Evolutionary conservation across 2,888 invertebrate genomes (phyloP).

Genomic region (Quadriops clusia): DNA sequence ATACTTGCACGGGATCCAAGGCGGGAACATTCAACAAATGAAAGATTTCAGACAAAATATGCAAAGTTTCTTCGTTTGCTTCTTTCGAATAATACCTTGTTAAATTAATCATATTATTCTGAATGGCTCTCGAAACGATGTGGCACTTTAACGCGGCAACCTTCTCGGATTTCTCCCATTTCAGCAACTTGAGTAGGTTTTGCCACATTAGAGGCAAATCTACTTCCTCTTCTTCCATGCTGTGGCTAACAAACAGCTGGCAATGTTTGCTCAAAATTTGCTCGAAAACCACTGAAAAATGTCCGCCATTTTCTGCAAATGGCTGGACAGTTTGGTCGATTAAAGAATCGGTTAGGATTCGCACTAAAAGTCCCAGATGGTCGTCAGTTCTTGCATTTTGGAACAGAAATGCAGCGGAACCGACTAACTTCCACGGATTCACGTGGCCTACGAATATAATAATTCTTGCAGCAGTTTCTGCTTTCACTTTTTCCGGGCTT

Average conservation of each 20-base stretch:
- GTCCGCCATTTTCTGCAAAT: constrained; percentile 35
- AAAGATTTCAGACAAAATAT: constrained; percentile 49
- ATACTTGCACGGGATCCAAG: constrained; percentile 29
- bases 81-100: constrained; percentile 33
- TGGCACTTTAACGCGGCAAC: constrained; percentile 34
- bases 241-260: constrained; percentile 14
- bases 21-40: constrained; percentile 53
- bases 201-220: constrained; percentile 30
- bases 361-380: constrained; percentile 49
- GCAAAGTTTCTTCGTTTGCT: constrained; percentile 33
- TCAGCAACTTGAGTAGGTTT: constrained; percentile 30
- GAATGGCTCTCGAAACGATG: constrained; percentile 37
- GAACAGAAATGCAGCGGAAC: constrained; percentile 47
- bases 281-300: constrained; percentile 35
- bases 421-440: constrained; percentile 49
- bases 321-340: constrained; percentile 30
- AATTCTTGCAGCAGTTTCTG: constrained; percentile 48
- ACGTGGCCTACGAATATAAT: constrained; percentile 45
- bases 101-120: constrained; percentile 37
- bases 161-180: constrained; percentile 49
- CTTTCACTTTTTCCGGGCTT: constrained; percentile 41
- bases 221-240: constrained; percentile 20
- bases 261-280: constrained; percentile 28
- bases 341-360: constrained; percentile 49
- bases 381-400: constrained; percentile 46